Evolutionary conservation across 2,888 invertebrate genomes (phyloP).

Genomic region (Hartigia nigra): DNA sequence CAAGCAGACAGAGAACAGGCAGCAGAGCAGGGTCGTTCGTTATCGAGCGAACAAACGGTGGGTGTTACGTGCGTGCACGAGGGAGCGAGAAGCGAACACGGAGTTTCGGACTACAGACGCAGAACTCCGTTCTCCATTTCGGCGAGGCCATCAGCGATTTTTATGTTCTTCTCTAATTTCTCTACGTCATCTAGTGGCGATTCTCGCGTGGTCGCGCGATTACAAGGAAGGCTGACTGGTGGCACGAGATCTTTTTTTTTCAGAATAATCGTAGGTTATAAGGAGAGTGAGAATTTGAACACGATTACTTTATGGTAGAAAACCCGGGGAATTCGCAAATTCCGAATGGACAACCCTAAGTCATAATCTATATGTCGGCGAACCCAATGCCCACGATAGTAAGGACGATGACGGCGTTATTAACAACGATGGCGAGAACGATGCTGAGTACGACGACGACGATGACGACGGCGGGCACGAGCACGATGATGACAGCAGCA

Average conservation of each 20-base stretch:
- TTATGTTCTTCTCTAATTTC: neutral
- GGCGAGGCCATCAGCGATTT: neutral
- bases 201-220: slow-evolving; percentile 13
- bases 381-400: neutral
- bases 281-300: neutral
- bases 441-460: neutral
- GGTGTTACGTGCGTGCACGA: slow-evolving; percentile 35
- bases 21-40: slow-evolving; percentile 4
- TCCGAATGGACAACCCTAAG: neutral
- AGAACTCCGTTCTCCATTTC: neutral
- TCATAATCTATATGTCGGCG: neutral
- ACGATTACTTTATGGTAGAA: neutral
- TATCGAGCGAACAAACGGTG: slow-evolving; percentile 8
- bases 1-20: slow-evolving; percentile 5
- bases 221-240: slow-evolving; percentile 42
- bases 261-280: neutral
- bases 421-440: neutral
- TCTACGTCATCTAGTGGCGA: slow-evolving; percentile 1
- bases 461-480: neutral
- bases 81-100: slow-evolving; percentile 27
- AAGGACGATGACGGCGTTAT: neutral
- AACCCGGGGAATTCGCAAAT: neutral
- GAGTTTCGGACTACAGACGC: neutral
- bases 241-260: slow-evolving; percentile 24
- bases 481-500: neutral